Conservation (phyloP, 2,113 vertebrate species). For the Nesoenas mayeri region DNA sequence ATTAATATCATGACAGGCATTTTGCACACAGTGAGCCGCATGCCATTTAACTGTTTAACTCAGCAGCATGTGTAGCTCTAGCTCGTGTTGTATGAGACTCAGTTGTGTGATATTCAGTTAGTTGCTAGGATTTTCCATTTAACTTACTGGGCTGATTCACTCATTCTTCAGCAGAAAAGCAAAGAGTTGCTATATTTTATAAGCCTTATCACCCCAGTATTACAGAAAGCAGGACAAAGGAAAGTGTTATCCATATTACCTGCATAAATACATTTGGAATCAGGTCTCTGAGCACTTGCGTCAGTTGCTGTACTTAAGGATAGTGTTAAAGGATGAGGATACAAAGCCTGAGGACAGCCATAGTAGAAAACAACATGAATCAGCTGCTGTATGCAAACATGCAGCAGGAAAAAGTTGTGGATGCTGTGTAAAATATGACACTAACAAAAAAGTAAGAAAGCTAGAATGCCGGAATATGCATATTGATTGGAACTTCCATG, state of each 20-base stretch:
- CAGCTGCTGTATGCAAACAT: not conserved
- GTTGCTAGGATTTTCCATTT: not conserved
- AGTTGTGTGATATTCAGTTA: not conserved
- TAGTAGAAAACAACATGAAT: not conserved
- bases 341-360: not conserved
- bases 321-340: not conserved
- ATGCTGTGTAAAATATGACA: not conserved
- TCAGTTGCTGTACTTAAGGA: not conserved
- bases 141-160: not conserved
- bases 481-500: not conserved
- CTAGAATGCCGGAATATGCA: not conserved
- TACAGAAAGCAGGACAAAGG: not conserved
- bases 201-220: not conserved
- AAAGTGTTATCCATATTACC: not conserved
- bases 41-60: not conserved
- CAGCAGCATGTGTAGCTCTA: not conserved
- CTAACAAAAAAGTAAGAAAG: not conserved
- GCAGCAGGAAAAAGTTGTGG: not conserved
- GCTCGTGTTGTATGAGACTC: not conserved
- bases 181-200: not conserved
- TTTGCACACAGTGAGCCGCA: rapidly evolving
- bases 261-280: not conserved
- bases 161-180: not conserved
- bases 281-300: not conserved
- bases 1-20: not conserved